phyloP scores from a whole-genome alignment of 1,140 invertebrate species.

The Alviniconcha marisindica region DNA sequence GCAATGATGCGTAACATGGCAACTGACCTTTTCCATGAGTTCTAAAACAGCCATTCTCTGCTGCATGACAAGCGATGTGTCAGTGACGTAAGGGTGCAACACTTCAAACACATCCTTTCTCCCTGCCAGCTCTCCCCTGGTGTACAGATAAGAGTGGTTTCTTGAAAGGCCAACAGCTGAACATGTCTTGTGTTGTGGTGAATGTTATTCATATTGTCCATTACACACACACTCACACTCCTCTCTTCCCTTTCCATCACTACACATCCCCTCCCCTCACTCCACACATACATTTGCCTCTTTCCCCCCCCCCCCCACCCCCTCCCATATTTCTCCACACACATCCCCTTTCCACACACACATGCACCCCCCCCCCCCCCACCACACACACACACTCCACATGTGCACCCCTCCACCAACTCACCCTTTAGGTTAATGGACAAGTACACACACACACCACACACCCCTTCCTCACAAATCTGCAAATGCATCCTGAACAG shows the following conservation, averaged over 20 bases:
- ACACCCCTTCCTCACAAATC: too few species aligned
- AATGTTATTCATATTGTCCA: too few species aligned
- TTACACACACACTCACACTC: background rate
- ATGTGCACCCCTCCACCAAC: too few species aligned
- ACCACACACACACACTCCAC: background rate
- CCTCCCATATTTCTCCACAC: too few species aligned
- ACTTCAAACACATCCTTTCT: conserved; percentile 61
- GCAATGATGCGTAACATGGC: too few species aligned
- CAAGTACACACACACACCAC: too few species aligned
- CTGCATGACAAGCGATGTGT: conserved; percentile 59
- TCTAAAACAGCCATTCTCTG: conserved; percentile 64
- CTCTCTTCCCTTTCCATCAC: background rate
- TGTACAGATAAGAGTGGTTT: background rate
- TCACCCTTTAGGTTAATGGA: too few species aligned
- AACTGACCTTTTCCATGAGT: conserved; percentile 67
- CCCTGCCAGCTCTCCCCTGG: conserved; percentile 60
- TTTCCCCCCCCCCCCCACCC: too few species aligned
- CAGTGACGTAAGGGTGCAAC: conserved; percentile 67
- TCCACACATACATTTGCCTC: background rate
- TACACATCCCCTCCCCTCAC: background rate
- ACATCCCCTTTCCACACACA: background rate
- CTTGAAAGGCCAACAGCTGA: too few species aligned
- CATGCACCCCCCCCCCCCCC: background rate
- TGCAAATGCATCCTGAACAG: background rate
- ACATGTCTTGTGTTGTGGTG: too few species aligned